These are phyloP conservation scores for Scatophagus argus DNA, from an alignment of 2,113 vertebrate species.

Conservation along the genomic window DNA sequence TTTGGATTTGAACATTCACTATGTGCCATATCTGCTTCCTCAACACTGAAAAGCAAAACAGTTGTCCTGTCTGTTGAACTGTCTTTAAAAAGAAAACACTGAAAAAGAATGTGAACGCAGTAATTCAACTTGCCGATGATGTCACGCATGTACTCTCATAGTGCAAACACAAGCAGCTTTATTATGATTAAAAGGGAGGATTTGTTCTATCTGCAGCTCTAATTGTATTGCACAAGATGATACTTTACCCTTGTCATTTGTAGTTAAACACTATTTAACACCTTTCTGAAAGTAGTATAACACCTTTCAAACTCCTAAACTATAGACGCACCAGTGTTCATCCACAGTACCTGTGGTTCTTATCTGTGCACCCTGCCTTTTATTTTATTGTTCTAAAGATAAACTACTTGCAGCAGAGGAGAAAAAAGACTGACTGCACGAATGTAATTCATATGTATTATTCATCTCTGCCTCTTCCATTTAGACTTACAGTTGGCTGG, in stretches of 20 bases:
- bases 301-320: constrained; percentile 32
- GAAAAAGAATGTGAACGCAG: constrained; percentile 9
- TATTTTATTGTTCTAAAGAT: constrained; percentile 77
- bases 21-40: constrained; percentile 3
- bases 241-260: background rate
- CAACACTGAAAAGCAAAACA: constrained; percentile 22
- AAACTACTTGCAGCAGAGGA: constrained; percentile 64
- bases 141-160: constrained; percentile 13
- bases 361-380: constrained; percentile 58
- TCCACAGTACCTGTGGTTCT: constrained; percentile 44
- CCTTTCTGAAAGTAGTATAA: constrained; percentile 40
- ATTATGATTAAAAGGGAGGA: constrained; percentile 35
- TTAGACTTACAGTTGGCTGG: constrained; percentile 70
- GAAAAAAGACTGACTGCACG: constrained; percentile 54
- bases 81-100: background rate
- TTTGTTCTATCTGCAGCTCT: constrained; percentile 9
- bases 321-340: constrained; percentile 11
- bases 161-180: constrained; percentile 21
- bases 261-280: constrained; percentile 25
- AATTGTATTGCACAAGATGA: constrained; percentile 3
- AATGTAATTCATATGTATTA: constrained; percentile 77
- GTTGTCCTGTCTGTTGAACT: background rate
- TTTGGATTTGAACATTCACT: background rate
- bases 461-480: constrained; percentile 76
- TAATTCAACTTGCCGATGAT: background rate